Base-by-base conservation (phyloP, 1,140 invertebrate species). In the Maconellicoccus hirsutus region DNA sequence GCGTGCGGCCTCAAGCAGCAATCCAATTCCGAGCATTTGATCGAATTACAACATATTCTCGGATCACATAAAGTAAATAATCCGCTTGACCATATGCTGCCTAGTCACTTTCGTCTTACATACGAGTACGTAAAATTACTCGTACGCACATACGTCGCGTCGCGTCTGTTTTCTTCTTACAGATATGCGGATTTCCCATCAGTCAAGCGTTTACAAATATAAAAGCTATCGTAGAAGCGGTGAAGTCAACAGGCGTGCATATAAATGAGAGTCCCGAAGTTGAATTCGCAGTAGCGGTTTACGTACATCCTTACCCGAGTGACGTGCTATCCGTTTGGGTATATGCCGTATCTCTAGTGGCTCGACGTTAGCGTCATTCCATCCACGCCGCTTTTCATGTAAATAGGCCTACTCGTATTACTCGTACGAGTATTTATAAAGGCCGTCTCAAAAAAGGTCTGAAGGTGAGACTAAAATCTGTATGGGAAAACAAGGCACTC, bases 261-360 rank as follows among this genome's bases (percentile, higher is more conserved):
- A 78, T 84, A 22, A 86, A 86, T 73, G 85, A 88, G 70, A 84
- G 85, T 71, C 82, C 83, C 21, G 82, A 83, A 52, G 85, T 87
- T 0, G 91, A 94, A 79, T 94, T 92, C 81, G 88, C 87, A 1
- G 75, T 93, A 4, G 90, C 87, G 0, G 87, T 91, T 0, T 86
- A 92, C 75, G 80, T 93, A 52, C 87, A 87, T 76, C 79, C 86
- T 0, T 93, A 92, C 80, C 87, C 89, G 14, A 88, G 87, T 75
- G 84, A 85, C 75, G 84, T 92, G 6, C 77, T 91, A 0, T 90
- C 89, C 66, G 84, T 93, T 0, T 94, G 92, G 91, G 81, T 93
- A 59, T 93, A 89, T 77, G 79, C 89, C 10, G 82, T 85, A 42
- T 81, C 84, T 39, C 76, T 86, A 4, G 78, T 82, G 29, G 79